phyloP scores from a whole-genome alignment of 2,797 vertebrate species.

The Sciaenops ocellatus region DNA sequence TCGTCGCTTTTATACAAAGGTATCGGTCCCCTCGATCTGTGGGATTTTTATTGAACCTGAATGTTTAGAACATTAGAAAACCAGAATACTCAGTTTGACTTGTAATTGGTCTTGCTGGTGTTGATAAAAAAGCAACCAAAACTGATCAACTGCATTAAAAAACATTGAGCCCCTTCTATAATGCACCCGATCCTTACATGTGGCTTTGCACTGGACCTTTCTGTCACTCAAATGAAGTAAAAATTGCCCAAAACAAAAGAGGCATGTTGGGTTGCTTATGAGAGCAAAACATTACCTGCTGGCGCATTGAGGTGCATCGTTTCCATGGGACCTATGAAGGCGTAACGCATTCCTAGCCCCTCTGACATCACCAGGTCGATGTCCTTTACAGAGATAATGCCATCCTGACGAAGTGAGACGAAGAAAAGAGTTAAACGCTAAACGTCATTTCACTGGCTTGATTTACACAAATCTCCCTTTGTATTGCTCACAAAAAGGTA shows the following conservation, averaged over 20 bases:
- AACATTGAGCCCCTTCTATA: background rate
- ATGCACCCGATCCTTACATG: too few species aligned
- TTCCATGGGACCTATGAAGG: conserved; percentile 97
- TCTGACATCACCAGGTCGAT: conserved; percentile 98
- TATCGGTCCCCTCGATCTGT: background rate
- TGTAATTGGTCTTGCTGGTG: background rate
- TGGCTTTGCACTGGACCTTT: too few species aligned
- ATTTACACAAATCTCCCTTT: background rate
- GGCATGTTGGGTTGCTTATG: background rate
- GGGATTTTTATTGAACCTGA: background rate
- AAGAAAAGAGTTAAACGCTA: conserved; percentile 6
- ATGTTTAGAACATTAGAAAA: background rate
- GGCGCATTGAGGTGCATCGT: conserved; percentile 98
- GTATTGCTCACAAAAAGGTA: background rate
- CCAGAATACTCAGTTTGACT: background rate
- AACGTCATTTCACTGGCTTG: background rate
- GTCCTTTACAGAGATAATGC: conserved; percentile 92
- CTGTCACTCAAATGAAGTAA: background rate
- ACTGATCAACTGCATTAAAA: background rate
- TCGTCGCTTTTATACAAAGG: background rate
- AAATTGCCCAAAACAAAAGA: background rate
- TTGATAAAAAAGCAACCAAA: background rate
- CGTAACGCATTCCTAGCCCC: conserved; percentile 96
- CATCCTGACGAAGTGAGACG: conserved; percentile 85
- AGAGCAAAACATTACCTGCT: conserved; percentile 84